A percentile compares a stretch with the other conserved stretches of the same genome.
Conservation (phyloP, 2,888 invertebrate genomes). For the Ectemnius continuus region DNA sequence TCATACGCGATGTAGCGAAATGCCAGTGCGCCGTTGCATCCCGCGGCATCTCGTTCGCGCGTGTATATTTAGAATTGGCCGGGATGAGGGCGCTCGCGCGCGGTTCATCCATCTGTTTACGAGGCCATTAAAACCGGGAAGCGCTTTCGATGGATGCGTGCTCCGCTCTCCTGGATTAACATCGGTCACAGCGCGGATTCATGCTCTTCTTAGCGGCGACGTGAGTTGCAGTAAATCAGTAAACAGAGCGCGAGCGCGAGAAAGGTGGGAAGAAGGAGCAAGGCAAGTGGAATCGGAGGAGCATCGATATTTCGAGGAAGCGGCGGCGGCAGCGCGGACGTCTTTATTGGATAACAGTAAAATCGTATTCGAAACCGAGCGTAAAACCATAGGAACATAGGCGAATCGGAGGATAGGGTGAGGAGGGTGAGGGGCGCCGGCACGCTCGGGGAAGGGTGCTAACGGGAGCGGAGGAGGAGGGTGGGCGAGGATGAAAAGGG, state of each 20-base stretch:
- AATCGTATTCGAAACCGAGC: constrained; percentile 62
- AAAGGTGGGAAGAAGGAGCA: not conserved
- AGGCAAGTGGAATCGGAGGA: not conserved
- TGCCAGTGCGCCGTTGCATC: not conserved
- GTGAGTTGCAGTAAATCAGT: not conserved
- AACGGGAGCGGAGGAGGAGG: constrained; percentile 3
- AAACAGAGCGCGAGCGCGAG: not conserved
- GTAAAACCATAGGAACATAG: constrained; percentile 44
- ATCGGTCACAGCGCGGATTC: constrained; percentile 50
- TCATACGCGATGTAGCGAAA: constrained; percentile 56
- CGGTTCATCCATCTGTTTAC: constrained; percentile 61
- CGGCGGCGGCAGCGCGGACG: constrained; percentile 32
- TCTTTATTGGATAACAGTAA: constrained; percentile 58
- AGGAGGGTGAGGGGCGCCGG: not conserved
- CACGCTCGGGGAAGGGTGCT: constrained; percentile 21
- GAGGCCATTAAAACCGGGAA: constrained; percentile 56
- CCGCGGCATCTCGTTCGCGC: constrained; percentile 49
- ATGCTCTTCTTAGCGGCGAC: not conserved
- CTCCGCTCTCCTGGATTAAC: constrained; percentile 56
- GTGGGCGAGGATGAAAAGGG: not conserved
- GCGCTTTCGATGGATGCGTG: constrained; percentile 62
- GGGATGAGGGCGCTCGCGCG: constrained; percentile 47
- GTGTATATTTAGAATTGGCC: constrained; percentile 69
- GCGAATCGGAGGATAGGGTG: constrained; percentile 17
- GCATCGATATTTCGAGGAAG: constrained; percentile 45